Percentiles rank a stretch among this genome's conserved stretches.
Conservation (phyloP, 23 tunicate species). For the Trididemnum clinides region DNA sequence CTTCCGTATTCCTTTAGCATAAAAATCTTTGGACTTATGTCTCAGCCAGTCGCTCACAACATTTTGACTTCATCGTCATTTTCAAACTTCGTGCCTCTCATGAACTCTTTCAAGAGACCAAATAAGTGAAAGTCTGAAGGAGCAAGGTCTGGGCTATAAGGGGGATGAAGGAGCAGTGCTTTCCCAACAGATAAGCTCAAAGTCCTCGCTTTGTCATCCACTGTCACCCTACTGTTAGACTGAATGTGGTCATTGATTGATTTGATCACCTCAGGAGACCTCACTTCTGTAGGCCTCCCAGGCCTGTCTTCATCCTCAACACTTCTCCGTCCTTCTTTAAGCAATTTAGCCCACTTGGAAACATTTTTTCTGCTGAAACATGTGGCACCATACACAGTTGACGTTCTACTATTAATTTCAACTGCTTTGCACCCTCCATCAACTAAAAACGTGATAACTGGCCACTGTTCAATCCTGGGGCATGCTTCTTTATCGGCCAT, state of each 20-base stretch:
- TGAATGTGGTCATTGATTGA: constrained; percentile 1
- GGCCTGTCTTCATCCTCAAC: constrained; percentile 14
- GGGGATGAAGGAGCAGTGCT: no score
- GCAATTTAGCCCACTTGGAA: no score
- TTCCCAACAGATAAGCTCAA: constrained; percentile 13
- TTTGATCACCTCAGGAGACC: constrained; percentile 6
- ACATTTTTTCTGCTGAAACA: no score
- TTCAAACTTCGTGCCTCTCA: not conserved
- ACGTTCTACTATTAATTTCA: no score
- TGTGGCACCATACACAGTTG: no score
- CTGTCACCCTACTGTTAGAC: not conserved
- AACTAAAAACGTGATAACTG: not conserved
- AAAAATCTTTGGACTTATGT: no score
- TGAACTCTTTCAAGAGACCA: not conserved
- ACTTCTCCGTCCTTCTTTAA: constrained; percentile 20
- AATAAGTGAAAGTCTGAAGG: not conserved
- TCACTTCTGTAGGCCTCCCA: constrained; percentile 11
- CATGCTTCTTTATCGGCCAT: no score
- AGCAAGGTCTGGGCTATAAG: not conserved
- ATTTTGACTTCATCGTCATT: no score
- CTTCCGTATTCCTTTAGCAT: no score
- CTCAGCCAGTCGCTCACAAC: no score
- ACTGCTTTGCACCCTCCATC: constrained; percentile 1
- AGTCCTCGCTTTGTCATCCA: not conserved
- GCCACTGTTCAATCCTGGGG: no score